phyloP scores from a whole-genome alignment of 2,797 vertebrate genomes.

The Enteromius viviparus region DNA sequence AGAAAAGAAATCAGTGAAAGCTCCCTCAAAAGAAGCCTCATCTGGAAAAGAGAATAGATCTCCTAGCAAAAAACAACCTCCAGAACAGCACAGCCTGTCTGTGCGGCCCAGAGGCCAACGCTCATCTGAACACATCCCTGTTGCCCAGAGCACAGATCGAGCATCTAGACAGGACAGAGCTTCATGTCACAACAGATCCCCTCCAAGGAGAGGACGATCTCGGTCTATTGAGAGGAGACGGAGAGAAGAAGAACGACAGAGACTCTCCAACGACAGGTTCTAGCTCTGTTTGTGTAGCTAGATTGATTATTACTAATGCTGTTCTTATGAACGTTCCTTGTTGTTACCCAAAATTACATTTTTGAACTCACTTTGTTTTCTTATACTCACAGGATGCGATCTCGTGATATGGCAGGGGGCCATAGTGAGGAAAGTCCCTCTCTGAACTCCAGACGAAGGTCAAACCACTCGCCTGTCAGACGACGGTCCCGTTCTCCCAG shows the following conservation, averaged over 20 bases:
- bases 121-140: conserved; percentile 74
- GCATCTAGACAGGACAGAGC: conserved; percentile 79
- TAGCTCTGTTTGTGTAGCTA: background rate
- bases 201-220: conserved; percentile 79
- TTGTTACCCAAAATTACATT: background rate
- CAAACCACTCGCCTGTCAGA: conserved; percentile 81
- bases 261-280: conserved; percentile 84
- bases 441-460: conserved; percentile 77
- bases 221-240: conserved; percentile 82
- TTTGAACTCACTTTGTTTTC: background rate
- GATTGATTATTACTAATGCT: background rate
- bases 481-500: conserved; percentile 83
- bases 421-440: conserved; percentile 78
- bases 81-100: conserved; percentile 79
- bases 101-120: conserved; percentile 79
- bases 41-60: conserved; percentile 88
- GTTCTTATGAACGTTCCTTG: background rate
- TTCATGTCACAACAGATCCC: conserved; percentile 79
- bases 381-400: conserved; percentile 74
- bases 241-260: conserved; percentile 81
- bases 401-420: conserved; percentile 80
- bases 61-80: conserved; percentile 80
- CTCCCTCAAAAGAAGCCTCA: conserved; percentile 84
- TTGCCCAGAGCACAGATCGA: conserved; percentile 70
- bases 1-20: conserved; percentile 83